Base-by-base conservation (phyloP, 1,140 invertebrate species). In the Aplysia californica region DNA sequence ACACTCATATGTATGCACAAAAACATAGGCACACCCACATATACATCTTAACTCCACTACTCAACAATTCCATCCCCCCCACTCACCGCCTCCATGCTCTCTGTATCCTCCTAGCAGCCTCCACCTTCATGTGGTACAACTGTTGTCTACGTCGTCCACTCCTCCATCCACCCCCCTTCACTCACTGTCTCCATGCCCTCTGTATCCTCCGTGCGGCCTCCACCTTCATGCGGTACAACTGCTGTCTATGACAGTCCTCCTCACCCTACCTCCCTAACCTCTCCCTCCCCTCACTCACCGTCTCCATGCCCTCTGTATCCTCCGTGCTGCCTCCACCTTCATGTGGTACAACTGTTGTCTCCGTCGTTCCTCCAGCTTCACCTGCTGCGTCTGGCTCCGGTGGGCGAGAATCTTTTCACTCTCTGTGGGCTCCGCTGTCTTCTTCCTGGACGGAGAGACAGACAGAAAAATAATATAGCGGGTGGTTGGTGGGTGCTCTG, bases 261-360 rank as follows among this genome's bases (percentile, higher is more conserved):
- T n/a, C n/a, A n/a, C n/a, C n/a, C n/a, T n/a, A n/a, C n/a, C n/a
- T n/a, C n/a, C n/a, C n/a, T n/a, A n/a, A n/a, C n/a, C n/a, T n/a
- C n/a, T n/a, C 44, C n/a, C 44, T 50, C n/a, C n/a, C 44, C 44
- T n/a, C n/a, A 10, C 10, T 50, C n/a, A 50, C 44, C 44, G 10
- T n/a, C 44, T 50, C 44, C 44, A 87, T 59, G 83, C 80, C 65
- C 79, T 83, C 76, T 87, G 86, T 68, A 87, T 87, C 55, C 75
- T 79, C 15, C 76, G 61, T 15, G 86, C 86, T 29, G 86, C 86
- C 61, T 78, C 75, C 59, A 85, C 80, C 66, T 85, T 85, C n/a
- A 75, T 67, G 58, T 82, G 75, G 50, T 84, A 84, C 23, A 79
- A 74, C 39, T 76, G 59, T 59, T 80, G 72, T 67, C 84, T 55